Evolutionary conservation across 2,888 invertebrate species (phyloP), one percentile per base, ranked within the genome.

Genomic region (Argyra leucocephala): DNA sequence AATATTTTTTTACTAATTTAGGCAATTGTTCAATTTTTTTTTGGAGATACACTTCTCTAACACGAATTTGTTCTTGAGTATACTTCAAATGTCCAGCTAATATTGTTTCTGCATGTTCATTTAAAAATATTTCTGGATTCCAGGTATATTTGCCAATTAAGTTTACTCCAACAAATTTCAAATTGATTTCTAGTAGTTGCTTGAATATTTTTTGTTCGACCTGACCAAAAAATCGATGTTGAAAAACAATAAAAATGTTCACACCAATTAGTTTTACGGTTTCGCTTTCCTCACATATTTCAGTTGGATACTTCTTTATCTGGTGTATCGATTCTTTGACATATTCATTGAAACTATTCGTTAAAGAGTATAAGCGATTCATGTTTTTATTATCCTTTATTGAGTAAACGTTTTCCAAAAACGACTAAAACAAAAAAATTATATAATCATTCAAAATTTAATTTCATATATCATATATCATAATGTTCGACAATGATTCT

Each of bases 61-160:
- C 78, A 72, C 82, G 83, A 1, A 80, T 72, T 75, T 67, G 66
- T 24, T 76, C 73, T 1, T 70, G 69, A 3, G 78, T 74, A 1
- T 77, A 71, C 72, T 82, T 84, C 65, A 80, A 80, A 67, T 74
- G 72, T 61, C 83, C 76, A 1, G 80, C 76, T 73, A 81, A 83
- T 18, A 85, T 75, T 71, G 87, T 78, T 71, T 85, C 81, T 68
- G 85, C 80, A 76, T 86, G 84, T 70, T 84, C 84, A 61, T 83
- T 79, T 4, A 96, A 82, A 79, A 96, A 96, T 71, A 86, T 84
- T 75, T 89, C 90, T 0, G 96, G 92, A 73, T 89, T 87, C 93
- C 94, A 96, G 64, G 92, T 78, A 21, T 90, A 83, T 74, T 90
- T 90, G 1, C 92, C 93, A 66, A 86, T 83, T 37, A 97, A 79